Conservation (phyloP, 2,113 vertebrate genomes). For the Rynchops niger region DNA sequence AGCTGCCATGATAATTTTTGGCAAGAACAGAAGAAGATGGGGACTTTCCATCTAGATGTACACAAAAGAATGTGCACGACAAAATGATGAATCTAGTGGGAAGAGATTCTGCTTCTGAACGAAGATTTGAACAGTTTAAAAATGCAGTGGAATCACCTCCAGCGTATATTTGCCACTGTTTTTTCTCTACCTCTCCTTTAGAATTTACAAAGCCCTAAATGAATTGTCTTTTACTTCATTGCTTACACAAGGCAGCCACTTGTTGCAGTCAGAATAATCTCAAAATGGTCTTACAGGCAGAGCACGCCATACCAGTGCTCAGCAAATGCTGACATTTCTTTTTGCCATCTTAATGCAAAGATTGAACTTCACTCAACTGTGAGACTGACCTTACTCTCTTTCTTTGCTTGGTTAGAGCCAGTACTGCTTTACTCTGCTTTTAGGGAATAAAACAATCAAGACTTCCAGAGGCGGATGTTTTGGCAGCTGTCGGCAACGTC, state of each 20-base stretch:
- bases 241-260: background rate
- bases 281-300: background rate
- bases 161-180: background rate
- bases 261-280: background rate
- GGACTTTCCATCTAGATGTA: background rate
- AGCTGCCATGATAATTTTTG: background rate
- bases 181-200: background rate
- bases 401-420: background rate
- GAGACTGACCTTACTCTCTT: background rate
- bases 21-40: background rate
- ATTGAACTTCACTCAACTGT: background rate
- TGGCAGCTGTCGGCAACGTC: background rate
- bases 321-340: background rate
- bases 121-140: background rate
- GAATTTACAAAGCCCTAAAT: background rate
- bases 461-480: background rate
- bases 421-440: background rate
- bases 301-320: fast-evolving
- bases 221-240: background rate
- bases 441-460: background rate
- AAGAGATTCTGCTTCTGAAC: background rate
- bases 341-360: background rate
- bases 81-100: background rate
- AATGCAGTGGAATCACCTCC: background rate
- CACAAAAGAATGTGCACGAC: background rate